Conservation (phyloP, 2,888 invertebrate species). For the Drosophila siamana region DNA sequence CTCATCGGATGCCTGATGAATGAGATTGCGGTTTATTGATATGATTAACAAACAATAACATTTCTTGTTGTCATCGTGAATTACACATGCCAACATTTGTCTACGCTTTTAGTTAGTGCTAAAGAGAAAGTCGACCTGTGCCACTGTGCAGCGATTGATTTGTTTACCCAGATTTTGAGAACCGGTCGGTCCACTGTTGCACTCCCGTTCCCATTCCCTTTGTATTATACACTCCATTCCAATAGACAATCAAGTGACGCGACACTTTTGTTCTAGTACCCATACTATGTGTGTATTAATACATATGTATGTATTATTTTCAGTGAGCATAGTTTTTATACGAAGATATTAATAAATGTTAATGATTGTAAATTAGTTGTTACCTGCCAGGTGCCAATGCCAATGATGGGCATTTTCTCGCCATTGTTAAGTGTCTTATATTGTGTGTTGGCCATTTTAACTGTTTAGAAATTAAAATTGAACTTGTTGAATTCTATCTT, state of each 20-base stretch:
- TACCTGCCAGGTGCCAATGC: conserved; percentile 93
- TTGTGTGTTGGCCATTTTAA: conserved; percentile 52
- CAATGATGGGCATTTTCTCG: conserved; percentile 89
- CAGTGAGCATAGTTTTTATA: background rate
- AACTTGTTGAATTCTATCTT: conserved; percentile 40
- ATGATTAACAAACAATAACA: background rate
- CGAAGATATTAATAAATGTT: background rate
- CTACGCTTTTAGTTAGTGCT: background rate
- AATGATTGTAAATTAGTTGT: background rate
- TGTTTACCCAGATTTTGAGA: conserved; percentile 38
- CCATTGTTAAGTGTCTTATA: conserved; percentile 86
- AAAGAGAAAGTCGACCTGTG: conserved; percentile 45
- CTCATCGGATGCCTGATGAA: conserved; percentile 87
- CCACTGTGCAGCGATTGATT: conserved; percentile 15
- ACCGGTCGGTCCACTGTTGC: conserved; percentile 18
- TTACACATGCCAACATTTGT: conserved; percentile 7
- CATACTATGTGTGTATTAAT: background rate
- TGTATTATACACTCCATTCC: background rate
- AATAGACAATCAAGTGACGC: background rate
- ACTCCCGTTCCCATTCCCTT: background rate
- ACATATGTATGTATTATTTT: background rate
- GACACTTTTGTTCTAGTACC: background rate
- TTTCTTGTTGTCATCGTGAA: background rate
- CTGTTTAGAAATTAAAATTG: background rate
- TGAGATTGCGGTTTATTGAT: conserved; percentile 45